Conservation (phyloP, 2,888 invertebrate genomes). For the Parochlus steinenii region DNA sequence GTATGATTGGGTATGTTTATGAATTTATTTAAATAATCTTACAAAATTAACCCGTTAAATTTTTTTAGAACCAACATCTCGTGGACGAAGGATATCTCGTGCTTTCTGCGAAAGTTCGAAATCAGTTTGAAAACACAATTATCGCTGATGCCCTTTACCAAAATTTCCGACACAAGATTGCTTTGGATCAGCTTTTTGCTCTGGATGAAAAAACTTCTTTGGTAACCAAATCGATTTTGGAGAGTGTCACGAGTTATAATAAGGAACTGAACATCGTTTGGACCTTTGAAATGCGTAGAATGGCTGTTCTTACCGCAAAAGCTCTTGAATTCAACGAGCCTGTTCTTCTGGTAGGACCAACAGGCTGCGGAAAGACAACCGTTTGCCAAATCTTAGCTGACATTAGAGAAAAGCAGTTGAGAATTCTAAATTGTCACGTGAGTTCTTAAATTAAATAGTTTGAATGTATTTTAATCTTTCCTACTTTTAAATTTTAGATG, state of each 20-base stretch:
- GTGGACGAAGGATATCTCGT: conserved; percentile 84
- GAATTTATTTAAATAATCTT: too few species aligned
- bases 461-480: too few species aligned
- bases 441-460: too few species aligned
- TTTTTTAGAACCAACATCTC: too few species aligned
- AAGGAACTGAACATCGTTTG: conserved; percentile 66
- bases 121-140: conserved; percentile 60
- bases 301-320: conserved; percentile 63
- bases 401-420: conserved; percentile 45
- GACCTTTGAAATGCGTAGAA: conserved; percentile 79
- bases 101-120: conserved; percentile 81
- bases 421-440: conserved; percentile 90
- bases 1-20: conserved; percentile 97
- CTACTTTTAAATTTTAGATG: too few species aligned
- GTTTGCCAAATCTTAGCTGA: conserved; percentile 77
- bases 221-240: conserved; percentile 56
- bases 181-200: conserved; percentile 53
- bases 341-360: conserved; percentile 89
- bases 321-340: conserved; percentile 87
- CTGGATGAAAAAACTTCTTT: conserved; percentile 49
- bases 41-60: too few species aligned
- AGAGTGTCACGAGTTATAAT: conserved; percentile 40
- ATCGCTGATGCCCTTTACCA: conserved; percentile 65
- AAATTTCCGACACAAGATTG: conserved; percentile 60
- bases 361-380: conserved; percentile 95